Evolutionary conservation across 2,113 vertebrate species (phyloP).

Genomic region (Craseonycteris thonglongyai): DNA sequence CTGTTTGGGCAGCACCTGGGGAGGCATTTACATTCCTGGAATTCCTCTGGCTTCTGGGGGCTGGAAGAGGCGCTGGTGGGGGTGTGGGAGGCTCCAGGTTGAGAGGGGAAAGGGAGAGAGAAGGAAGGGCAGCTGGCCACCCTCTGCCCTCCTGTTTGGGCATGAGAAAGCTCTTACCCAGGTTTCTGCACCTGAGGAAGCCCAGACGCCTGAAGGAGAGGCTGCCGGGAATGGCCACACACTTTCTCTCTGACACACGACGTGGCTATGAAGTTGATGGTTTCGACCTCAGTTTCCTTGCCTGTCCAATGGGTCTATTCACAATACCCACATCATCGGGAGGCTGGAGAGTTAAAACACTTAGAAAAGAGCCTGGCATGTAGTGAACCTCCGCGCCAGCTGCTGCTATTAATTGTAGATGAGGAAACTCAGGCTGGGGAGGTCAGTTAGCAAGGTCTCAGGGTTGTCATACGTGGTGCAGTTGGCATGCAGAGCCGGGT

Average conservation of each 20-base stretch:
- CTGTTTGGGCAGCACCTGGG: conserved; percentile 59
- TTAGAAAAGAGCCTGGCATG: neutral
- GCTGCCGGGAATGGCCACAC: no score
- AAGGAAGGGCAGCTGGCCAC: accelerated
- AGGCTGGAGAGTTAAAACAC: neutral
- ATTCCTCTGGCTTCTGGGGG: conserved; percentile 38
- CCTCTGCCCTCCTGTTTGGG: accelerated
- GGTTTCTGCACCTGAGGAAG: neutral
- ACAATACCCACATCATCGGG: neutral
- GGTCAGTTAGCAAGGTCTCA: neutral
- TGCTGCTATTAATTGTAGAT: neutral
- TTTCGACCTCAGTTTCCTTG: neutral
- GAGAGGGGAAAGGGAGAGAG: accelerated
- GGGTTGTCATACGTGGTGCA: neutral
- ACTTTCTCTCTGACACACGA: neutral
- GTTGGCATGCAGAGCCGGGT: neutral
- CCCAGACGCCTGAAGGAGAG: neutral
- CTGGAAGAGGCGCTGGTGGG: neutral
- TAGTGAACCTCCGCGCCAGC: neutral
- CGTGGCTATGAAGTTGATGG: neutral
- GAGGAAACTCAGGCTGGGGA: conserved; percentile 17
- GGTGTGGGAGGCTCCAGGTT: neutral
- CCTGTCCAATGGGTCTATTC: neutral
- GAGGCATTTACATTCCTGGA: conserved; percentile 48
- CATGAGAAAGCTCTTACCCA: neutral